phyloP scores from a whole-genome alignment of 2,888 invertebrate species.

The Hybos culiciformis region DNA sequence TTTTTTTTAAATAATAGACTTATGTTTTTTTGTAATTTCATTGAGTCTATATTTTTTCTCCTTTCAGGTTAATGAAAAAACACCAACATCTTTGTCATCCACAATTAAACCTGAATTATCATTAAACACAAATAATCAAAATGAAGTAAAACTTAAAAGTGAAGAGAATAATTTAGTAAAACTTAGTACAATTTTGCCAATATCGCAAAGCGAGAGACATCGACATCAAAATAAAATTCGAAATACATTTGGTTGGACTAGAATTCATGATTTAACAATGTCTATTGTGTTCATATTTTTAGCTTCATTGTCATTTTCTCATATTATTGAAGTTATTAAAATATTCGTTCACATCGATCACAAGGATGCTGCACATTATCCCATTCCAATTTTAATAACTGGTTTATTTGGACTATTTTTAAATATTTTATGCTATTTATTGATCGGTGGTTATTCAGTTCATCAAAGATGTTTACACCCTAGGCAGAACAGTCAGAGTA shows the following conservation, averaged over 20 bases:
- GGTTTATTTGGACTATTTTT: slow-evolving; percentile 57
- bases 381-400: slow-evolving; percentile 56
- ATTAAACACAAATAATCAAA: no score
- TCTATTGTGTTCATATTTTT: slow-evolving; percentile 69
- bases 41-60: no score
- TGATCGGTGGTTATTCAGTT: slow-evolving; percentile 67
- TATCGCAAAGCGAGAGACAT: no score
- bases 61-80: no score
- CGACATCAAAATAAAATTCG: slow-evolving; percentile 52
- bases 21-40: no score
- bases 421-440: slow-evolving; percentile 62
- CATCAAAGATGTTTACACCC: slow-evolving; percentile 56
- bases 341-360: slow-evolving; percentile 62
- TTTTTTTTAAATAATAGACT: no score
- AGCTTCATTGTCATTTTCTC: slow-evolving; percentile 67
- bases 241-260: slow-evolving; percentile 87
- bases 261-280: slow-evolving; percentile 76
- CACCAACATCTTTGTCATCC: no score
- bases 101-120: no score
- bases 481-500: slow-evolving; percentile 45
- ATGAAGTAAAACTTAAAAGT: no score
- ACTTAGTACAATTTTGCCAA: no score
- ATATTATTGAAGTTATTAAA: slow-evolving; percentile 69
- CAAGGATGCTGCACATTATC: slow-evolving; percentile 58
- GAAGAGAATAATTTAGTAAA: no score